A percentile compares a stretch with the other conserved stretches of the same genome.
Conservation (phyloP, 2,113 vertebrate genomes). For the Myrmecobius fasciatus region DNA sequence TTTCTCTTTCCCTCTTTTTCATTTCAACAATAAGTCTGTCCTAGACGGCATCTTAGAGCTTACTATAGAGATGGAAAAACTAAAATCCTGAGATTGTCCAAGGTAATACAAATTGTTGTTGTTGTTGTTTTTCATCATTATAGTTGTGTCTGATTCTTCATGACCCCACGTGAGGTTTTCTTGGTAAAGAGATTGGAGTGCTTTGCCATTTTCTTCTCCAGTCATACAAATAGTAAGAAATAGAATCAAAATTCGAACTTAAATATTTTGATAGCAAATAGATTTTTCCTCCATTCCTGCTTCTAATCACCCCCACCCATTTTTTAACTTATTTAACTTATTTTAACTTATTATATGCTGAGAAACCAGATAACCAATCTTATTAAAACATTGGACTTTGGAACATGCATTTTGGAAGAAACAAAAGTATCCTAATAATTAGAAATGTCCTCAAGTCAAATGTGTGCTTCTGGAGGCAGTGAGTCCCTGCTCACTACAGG, state of each 20-base stretch:
- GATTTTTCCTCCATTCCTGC: neutral
- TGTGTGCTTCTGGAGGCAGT: neutral
- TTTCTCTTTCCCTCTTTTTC: too few relatives aligned
- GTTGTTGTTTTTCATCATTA: neutral
- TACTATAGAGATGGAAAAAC: neutral
- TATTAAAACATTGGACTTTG: neutral
- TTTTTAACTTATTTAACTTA: neutral
- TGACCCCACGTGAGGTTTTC: neutral
- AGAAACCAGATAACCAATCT: neutral
- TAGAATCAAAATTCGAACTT: neutral
- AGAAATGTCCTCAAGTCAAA: neutral
- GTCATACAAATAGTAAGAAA: neutral
- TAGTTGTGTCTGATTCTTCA: neutral
- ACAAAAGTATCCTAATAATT: neutral
- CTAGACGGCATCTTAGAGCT: neutral
- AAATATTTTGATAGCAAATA: neutral
- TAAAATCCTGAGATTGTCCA: neutral
- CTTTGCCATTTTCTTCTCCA: neutral
- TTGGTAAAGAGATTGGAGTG: neutral
- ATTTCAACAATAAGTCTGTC: neutral
- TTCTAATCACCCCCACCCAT: neutral
- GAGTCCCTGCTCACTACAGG: neutral
- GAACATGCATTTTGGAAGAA: neutral
- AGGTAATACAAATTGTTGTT: neutral
- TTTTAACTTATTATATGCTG: neutral